Evolutionary conservation across 2,888 invertebrate species (phyloP).

Genomic region (Lacanobia wlatinum): DNA sequence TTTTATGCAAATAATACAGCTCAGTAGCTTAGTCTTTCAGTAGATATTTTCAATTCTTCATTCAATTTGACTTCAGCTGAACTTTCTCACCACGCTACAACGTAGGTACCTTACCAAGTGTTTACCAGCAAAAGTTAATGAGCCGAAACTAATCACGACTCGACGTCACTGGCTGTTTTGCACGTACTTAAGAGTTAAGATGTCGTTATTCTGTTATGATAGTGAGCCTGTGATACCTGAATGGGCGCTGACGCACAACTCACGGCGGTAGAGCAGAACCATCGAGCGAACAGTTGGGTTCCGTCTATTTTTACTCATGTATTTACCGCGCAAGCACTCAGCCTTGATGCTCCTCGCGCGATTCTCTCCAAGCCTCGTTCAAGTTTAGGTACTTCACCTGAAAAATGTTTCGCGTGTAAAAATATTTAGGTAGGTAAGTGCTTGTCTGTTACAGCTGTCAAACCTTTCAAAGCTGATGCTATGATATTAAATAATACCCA

Average conservation of each 20-base stretch:
- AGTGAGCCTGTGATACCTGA: slow-evolving; percentile 66
- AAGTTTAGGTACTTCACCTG: slow-evolving; percentile 50
- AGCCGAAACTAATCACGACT: slow-evolving; percentile 29
- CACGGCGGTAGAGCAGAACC: slow-evolving; percentile 67
- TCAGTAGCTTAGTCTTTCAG: background rate
- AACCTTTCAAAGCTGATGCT: slow-evolving; percentile 7
- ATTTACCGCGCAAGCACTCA: slow-evolving; percentile 79
- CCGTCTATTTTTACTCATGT: slow-evolving; percentile 86
- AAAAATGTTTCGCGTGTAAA: slow-evolving; percentile 22
- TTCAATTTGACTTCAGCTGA: background rate
- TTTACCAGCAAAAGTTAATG: slow-evolving; percentile 41
- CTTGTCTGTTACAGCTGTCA: background rate
- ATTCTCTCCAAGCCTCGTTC: slow-evolving; percentile 55
- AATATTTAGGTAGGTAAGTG: slow-evolving; percentile 15
- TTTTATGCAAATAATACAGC: background rate
- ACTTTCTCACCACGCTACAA: slow-evolving; percentile 2
- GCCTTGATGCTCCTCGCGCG: slow-evolving; percentile 78
- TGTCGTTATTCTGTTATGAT: slow-evolving; percentile 54
- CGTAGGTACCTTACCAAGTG: slow-evolving; percentile 12
- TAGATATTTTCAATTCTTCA: background rate
- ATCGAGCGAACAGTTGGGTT: slow-evolving; percentile 75
- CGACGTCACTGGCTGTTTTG: slow-evolving; percentile 35
- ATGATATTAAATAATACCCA: background rate
- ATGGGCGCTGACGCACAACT: slow-evolving; percentile 69
- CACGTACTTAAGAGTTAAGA: slow-evolving; percentile 28